Conservation (phyloP, 2,888 invertebrate species). For the Pyralis farinalis region DNA sequence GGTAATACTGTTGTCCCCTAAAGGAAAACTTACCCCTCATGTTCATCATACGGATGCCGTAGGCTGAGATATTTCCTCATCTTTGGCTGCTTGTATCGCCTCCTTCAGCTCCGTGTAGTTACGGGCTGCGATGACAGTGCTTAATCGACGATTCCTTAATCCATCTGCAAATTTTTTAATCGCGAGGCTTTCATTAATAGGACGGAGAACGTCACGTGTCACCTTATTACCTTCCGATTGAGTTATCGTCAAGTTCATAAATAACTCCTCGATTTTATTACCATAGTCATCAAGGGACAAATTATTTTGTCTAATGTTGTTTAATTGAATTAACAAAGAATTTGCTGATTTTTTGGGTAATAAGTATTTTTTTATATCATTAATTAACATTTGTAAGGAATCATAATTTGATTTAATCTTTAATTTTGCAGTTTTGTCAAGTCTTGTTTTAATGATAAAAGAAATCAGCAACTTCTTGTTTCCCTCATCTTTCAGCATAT, state of each 20-base stretch:
- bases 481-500: background rate
- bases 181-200: constrained; percentile 12
- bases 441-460: constrained; percentile 8
- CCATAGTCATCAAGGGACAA: constrained; percentile 7
- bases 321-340: constrained; percentile 7
- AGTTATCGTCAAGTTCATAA: constrained; percentile 10
- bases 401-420: constrained; percentile 8
- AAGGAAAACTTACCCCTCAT: constrained; percentile 3
- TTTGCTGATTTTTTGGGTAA: constrained; percentile 9
- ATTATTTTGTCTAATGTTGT: constrained; percentile 4
- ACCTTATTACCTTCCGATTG: constrained; percentile 5
- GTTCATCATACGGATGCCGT: constrained; percentile 1
- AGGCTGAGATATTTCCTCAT: constrained; percentile 7
- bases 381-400: background rate
- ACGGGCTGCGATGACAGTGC: constrained; percentile 10
- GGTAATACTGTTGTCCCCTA: too few relatives aligned
- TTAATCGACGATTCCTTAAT: constrained; percentile 9
- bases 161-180: constrained; percentile 13
- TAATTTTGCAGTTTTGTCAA: constrained; percentile 8
- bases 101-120: constrained; percentile 9
- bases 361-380: constrained; percentile 6
- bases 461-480: constrained; percentile 2
- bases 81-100: constrained; percentile 8
- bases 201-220: constrained; percentile 10
- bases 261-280: constrained; percentile 6